Evolutionary conservation across 2,797 vertebrate species (phyloP), one percentile per base, ranked within the genome.

Genomic region (Sebastolobus altivelis): DNA sequence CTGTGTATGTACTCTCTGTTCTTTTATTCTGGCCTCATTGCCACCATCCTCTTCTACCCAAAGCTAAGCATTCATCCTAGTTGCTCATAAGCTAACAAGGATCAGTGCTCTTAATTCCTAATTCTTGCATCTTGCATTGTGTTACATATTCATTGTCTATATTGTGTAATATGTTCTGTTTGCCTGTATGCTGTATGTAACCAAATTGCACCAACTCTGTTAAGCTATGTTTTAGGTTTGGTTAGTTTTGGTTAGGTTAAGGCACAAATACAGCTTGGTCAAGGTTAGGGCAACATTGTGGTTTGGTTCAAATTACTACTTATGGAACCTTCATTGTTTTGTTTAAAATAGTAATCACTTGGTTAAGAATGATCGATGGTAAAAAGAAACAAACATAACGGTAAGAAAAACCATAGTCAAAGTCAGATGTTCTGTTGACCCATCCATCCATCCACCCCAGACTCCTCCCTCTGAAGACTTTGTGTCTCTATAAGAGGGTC

Each of bases 11-110:
- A 54, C 9, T 29, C 20, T 43, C 31, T 75, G 54, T 71, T 71
- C 54, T 55, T 66, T 56, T 63, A 35, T 37, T 52, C 65, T 76
- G 40, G 43, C 73, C 59, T 80, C 63, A 25, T 59, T 31, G 13
- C 58, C 65, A 20, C 18, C 27, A 10, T 55, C 46, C 5, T 63
- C 6, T 8, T 65, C 65, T 20, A 18, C 18, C 43, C 43, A 46
- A 46, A 46, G 43, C 46, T 49, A 49, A 49, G 37, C 37, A 37
- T 37, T 37, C 10, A 37, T 37, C 37, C 37, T 37, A 37, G 37
- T 10, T 37, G 4, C 4, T 46, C 46, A 68, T 8, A 37, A 49
- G 3, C 8, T 35, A 63, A 9, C 6, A 27, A 40, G 20, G 5
- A 40, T 25, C 12, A 40, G 12, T 6, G n/a, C 11, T 71, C 16